A percentile compares a stretch with the other conserved stretches of the same genome.
phyloP scores from a whole-genome alignment of 2,113 vertebrate species.

The Rhynchomys soricoides region DNA sequence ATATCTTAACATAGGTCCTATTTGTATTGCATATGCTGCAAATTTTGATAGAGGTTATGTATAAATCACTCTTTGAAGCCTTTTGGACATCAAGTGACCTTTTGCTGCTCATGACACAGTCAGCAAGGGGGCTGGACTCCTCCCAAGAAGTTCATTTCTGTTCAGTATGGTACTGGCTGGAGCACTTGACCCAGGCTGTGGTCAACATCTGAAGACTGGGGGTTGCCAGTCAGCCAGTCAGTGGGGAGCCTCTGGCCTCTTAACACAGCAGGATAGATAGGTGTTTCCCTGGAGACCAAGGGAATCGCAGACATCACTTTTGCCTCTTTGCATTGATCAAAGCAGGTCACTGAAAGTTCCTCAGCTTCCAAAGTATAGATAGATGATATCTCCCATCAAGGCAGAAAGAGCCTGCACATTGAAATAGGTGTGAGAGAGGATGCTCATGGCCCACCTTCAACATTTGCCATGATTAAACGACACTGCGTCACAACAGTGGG shows the following conservation, averaged over 20 bases:
- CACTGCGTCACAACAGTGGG: neutral
- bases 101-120: neutral
- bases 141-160: neutral
- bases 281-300: neutral
- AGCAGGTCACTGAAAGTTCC: neutral
- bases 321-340: neutral
- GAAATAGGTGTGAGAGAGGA: neutral
- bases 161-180: rapidly evolving
- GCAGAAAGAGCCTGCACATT: neutral
- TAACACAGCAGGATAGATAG: neutral
- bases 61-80: neutral
- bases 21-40: neutral
- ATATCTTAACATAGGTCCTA: neutral
- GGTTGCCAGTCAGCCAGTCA: too few species aligned
- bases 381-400: neutral
- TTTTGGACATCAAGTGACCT: neutral
- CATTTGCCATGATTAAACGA: neutral
- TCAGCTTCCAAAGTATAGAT: neutral
- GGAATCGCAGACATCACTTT: neutral
- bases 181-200: neutral
- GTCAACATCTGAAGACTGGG: rapidly evolving
- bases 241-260: neutral
- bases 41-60: neutral
- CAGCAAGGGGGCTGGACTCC: neutral
- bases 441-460: neutral